phyloP scores from a whole-genome alignment of 2,888 invertebrate genomes.

The Elmis aenea region DNA sequence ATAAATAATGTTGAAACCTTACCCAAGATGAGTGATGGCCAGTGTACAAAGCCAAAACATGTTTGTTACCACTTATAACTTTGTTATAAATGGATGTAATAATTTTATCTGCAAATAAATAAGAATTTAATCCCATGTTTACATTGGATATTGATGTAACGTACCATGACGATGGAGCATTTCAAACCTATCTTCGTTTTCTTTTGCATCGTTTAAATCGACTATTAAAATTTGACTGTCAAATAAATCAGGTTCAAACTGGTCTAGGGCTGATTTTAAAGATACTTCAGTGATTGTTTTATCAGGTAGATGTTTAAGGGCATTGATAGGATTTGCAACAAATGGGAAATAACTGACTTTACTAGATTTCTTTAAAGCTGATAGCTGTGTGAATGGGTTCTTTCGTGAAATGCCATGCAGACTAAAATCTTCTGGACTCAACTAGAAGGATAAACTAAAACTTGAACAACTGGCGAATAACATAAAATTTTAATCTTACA shows the following conservation, averaged over 20 bases:
- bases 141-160: constrained; percentile 6
- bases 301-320: constrained; percentile 51
- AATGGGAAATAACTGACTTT: constrained; percentile 54
- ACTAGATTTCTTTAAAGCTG: constrained; percentile 37
- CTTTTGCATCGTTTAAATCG: constrained; percentile 54
- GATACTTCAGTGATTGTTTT: constrained; percentile 35
- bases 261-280: constrained; percentile 28
- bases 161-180: constrained; percentile 58
- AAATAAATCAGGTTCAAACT: constrained; percentile 31
- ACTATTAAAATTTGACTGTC: constrained; percentile 52
- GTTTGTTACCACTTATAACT: constrained; percentile 45
- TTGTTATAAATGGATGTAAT: constrained; percentile 53
- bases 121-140: constrained; percentile 3
- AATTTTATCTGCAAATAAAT: constrained; percentile 43
- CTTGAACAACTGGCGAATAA: constrained; percentile 1
- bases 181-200: constrained; percentile 51
- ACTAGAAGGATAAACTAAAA: constrained; percentile 33
- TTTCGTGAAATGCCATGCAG: constrained; percentile 41
- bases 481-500: constrained; percentile 37
- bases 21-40: constrained; percentile 54
- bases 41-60: constrained; percentile 56
- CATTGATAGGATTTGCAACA: constrained; percentile 56
- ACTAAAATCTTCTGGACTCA: constrained; percentile 49
- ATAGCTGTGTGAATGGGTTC: constrained; percentile 45
- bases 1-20: constrained; percentile 7